Percentiles rank a stretch among this genome's conserved stretches.
phyloP scores from a whole-genome alignment of 2,113 vertebrate genomes.

The Cyprinodon variegatus region DNA sequence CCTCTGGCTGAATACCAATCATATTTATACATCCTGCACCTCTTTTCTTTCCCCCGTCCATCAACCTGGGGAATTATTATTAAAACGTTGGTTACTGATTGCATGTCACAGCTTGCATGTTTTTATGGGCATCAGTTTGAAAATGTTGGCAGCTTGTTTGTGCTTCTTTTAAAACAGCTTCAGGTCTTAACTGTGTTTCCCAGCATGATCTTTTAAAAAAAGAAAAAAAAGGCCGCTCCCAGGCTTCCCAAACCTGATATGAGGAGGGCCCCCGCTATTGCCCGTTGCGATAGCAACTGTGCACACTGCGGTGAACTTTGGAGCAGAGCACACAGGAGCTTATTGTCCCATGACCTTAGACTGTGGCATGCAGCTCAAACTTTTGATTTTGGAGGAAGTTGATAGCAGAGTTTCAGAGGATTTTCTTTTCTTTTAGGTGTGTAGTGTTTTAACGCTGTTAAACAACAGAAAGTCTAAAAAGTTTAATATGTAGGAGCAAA shows the following conservation, averaged over 20 bases:
- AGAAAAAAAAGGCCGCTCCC: slow-evolving; percentile 39
- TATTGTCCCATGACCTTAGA: slow-evolving; percentile 70
- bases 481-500: neutral
- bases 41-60: neutral
- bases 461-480: neutral
- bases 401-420: neutral
- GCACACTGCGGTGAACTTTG: slow-evolving; percentile 75
- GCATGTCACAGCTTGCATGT: slow-evolving; percentile 31
- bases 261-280: slow-evolving; percentile 40
- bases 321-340: slow-evolving; percentile 58
- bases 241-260: slow-evolving; percentile 60
- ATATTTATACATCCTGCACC: slow-evolving; percentile 9
- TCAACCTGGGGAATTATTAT: neutral
- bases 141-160: slow-evolving; percentile 10
- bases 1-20: neutral
- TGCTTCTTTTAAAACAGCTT: slow-evolving; percentile 32
- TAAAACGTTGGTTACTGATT: neutral
- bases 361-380: slow-evolving; percentile 24
- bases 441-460: neutral
- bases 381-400: slow-evolving; percentile 49
- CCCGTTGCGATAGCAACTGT: slow-evolving; percentile 65
- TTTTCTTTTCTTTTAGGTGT: no score
- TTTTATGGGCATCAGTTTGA: slow-evolving; percentile 1
- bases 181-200: slow-evolving; percentile 30
- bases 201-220: slow-evolving; percentile 30